Evolutionary conservation across 1,140 invertebrate genomes (phyloP).

Genomic region (Periplaneta americana): DNA sequence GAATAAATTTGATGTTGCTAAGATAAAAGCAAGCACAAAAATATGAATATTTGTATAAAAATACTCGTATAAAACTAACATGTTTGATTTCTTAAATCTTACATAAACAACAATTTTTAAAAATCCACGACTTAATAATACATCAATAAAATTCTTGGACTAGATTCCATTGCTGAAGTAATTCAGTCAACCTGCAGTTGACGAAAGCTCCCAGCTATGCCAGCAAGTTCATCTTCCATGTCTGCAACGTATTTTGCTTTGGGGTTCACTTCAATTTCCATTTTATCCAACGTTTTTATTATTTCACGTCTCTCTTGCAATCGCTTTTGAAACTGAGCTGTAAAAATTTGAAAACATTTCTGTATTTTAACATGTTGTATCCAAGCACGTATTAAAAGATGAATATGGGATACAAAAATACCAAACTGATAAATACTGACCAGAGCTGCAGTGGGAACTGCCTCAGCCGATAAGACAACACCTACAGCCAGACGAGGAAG

Average conservation of each 20-base stretch:
- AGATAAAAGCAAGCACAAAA: too few relatives aligned
- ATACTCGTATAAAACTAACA: too few relatives aligned
- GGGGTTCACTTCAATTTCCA: slow-evolving; percentile 33
- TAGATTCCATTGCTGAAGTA: neutral
- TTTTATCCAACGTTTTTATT: slow-evolving; percentile 35
- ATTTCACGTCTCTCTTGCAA: slow-evolving; percentile 28
- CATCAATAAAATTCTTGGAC: too few relatives aligned
- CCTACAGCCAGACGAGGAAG: too few relatives aligned
- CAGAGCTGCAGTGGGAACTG: neutral
- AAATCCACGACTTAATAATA: too few relatives aligned
- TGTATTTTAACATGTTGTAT: neutral
- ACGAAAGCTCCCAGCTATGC: slow-evolving; percentile 30
- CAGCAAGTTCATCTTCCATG: slow-evolving; percentile 27
- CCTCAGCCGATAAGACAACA: too few relatives aligned
- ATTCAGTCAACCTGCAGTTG: slow-evolving; percentile 31
- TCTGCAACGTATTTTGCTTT: slow-evolving; percentile 27
- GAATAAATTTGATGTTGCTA: too few relatives aligned
- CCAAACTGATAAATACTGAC: neutral
- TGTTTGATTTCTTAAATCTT: too few relatives aligned
- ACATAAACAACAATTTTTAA: too few relatives aligned
- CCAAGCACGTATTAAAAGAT: neutral
- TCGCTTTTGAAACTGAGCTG: slow-evolving; percentile 37
- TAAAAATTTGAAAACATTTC: slow-evolving; percentile 12
- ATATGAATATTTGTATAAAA: too few relatives aligned
- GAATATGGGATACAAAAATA: neutral